Evolutionary conservation across 2,797 vertebrate genomes (phyloP).

Genomic region (Philypnodon macrostomus): DNA sequence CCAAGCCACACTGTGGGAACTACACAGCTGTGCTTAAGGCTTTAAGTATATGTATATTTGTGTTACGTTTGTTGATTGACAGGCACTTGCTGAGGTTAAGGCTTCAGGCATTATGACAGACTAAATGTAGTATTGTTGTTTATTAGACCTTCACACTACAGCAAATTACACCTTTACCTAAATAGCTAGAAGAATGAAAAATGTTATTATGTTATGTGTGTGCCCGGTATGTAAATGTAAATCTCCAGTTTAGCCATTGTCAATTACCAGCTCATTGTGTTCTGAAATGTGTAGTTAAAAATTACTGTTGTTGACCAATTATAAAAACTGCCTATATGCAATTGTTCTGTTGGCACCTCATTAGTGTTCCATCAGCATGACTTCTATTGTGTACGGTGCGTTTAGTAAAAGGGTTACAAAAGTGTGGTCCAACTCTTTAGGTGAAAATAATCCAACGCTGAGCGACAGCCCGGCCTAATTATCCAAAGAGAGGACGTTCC

Average conservation of each 20-base stretch:
- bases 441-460: slow-evolving; percentile 36
- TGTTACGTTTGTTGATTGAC: neutral
- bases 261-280: slow-evolving; percentile 27
- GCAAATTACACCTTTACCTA: neutral
- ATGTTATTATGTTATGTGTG: no score
- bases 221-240: slow-evolving; percentile 19
- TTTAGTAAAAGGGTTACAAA: slow-evolving; percentile 53
- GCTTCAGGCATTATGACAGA: neutral
- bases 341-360: neutral
- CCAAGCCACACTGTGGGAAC: no score
- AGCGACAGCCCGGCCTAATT: slow-evolving; percentile 46
- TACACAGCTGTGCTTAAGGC: no score
- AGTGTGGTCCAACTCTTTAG: slow-evolving; percentile 33
- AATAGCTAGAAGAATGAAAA: neutral
- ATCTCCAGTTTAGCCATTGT: no score
- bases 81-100: neutral
- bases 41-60: neutral
- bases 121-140: neutral
- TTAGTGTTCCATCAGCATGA: slow-evolving; percentile 32
- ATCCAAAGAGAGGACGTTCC: slow-evolving; percentile 30
- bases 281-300: no score
- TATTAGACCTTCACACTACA: neutral
- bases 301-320: no score
- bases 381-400: slow-evolving; percentile 34
- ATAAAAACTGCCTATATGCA: no score